Conservation (phyloP, 53 echinoderm and acorn worm genomes). For the Mesocentrotus franciscanus region DNA sequence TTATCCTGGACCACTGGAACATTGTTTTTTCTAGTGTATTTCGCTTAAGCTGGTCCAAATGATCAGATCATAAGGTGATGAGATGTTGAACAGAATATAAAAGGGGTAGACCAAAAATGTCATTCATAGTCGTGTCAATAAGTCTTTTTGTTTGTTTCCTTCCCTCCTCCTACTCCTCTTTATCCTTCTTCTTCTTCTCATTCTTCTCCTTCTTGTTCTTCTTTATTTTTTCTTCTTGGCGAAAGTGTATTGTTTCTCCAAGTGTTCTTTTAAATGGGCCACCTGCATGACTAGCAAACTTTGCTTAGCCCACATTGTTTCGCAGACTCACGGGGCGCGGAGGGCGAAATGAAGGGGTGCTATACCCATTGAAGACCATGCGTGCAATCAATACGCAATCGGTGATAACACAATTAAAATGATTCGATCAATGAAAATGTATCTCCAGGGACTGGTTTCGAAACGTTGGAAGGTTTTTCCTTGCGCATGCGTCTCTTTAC, state of each 20-base stretch:
- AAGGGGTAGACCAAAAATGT: too few species aligned
- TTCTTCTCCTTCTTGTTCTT: conserved; percentile 11
- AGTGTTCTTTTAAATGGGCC: neutral
- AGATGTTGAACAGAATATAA: too few species aligned
- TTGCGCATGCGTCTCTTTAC: neutral
- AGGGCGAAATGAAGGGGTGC: neutral
- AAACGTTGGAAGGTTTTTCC: neutral
- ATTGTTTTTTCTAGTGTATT: too few species aligned
- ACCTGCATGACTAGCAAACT: neutral
- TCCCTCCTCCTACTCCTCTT: conserved; percentile 1
- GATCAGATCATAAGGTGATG: too few species aligned
- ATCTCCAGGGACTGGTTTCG: neutral
- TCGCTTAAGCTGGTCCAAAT: too few species aligned
- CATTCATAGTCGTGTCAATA: too few species aligned
- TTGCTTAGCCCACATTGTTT: neutral
- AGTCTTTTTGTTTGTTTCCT: too few species aligned
- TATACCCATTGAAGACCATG: neutral
- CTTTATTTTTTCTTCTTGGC: neutral
- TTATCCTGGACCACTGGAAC: too few species aligned
- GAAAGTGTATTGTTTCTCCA: neutral
- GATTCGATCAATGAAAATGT: neutral
- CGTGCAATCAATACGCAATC: too few species aligned
- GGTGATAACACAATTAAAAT: conserved; percentile 29
- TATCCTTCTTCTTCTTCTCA: conserved; percentile 2
- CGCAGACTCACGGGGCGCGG: neutral